Conservation (phyloP, 2,113 vertebrate genomes). For the Orycteropus afer region DNA sequence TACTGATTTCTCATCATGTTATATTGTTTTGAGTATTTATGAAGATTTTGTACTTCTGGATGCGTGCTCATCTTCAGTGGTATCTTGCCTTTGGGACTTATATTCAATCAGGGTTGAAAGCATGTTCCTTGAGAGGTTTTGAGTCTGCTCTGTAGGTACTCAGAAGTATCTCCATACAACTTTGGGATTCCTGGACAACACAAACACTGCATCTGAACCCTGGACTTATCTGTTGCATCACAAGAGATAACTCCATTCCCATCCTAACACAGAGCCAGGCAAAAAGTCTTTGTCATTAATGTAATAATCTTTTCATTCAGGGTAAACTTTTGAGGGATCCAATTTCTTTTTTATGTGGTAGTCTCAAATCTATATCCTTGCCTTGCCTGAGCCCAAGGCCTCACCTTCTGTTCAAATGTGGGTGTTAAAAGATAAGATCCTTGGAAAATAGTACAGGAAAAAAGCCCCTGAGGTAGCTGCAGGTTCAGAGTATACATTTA, state of each 20-base stretch:
- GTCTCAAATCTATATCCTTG: background rate
- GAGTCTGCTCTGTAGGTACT: background rate
- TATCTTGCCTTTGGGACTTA: background rate
- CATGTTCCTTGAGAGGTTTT: background rate
- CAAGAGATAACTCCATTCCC: background rate
- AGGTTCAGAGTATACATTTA: background rate
- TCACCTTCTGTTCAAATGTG: background rate
- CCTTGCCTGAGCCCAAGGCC: background rate
- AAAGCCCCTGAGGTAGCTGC: background rate
- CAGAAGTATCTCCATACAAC: background rate
- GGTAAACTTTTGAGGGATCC: background rate
- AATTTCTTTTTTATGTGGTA: background rate
- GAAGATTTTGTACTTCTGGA: conserved; percentile 12
- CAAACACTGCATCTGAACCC: background rate
- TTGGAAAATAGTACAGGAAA: background rate
- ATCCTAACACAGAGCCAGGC: background rate
- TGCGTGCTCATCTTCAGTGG: background rate
- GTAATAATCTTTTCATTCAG: background rate
- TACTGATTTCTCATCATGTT: background rate
- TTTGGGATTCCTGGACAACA: background rate
- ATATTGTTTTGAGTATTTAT: conserved; percentile 1
- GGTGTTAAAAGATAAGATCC: conserved; percentile 11
- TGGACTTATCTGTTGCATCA: background rate
- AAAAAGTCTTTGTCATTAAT: background rate
- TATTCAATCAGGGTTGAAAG: background rate